Conservation (phyloP, 2,113 vertebrate species). For the Pelusios castaneus region DNA sequence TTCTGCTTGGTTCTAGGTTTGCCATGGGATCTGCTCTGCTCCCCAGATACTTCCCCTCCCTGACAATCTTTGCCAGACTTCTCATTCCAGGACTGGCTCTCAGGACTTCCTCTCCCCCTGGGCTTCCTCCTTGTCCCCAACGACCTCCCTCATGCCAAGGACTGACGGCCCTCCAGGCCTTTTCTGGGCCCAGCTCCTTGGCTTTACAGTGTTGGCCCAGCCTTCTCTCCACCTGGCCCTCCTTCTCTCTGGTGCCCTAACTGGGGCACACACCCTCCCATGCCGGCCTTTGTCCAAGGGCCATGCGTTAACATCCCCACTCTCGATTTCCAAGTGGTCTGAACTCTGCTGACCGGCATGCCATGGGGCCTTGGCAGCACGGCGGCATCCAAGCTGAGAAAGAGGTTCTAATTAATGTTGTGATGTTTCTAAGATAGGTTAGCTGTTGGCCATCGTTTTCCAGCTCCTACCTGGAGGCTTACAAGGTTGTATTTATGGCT, state of each 20-base stretch:
- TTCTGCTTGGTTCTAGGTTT: not conserved
- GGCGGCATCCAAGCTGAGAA: not conserved
- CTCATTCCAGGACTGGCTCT: not conserved
- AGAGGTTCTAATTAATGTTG: not conserved
- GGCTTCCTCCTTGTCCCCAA: no score
- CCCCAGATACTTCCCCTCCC: not conserved
- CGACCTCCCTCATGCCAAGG: no score
- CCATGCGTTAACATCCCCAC: no score
- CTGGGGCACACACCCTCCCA: not conserved
- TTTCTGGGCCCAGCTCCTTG: no score
- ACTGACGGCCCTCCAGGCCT: no score
- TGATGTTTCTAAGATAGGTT: not conserved
- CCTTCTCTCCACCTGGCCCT: no score
- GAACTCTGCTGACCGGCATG: accelerated
- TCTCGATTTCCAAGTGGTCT: not conserved
- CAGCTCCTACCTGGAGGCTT: no score
- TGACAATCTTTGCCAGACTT: not conserved
- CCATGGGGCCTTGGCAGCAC: no score
- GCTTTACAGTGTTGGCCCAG: no score
- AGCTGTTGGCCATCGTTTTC: not conserved
- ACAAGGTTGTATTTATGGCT: no score
- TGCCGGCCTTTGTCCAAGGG: not conserved
- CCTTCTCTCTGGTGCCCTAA: no score
- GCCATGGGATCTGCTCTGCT: not conserved
- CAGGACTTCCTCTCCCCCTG: not conserved